Percentiles rank a stretch among this genome's conserved stretches.
These are phyloP conservation scores for Emydoidea blandingii DNA, from an alignment of 2,797 vertebrate genomes.

Conservation along the genomic window DNA sequence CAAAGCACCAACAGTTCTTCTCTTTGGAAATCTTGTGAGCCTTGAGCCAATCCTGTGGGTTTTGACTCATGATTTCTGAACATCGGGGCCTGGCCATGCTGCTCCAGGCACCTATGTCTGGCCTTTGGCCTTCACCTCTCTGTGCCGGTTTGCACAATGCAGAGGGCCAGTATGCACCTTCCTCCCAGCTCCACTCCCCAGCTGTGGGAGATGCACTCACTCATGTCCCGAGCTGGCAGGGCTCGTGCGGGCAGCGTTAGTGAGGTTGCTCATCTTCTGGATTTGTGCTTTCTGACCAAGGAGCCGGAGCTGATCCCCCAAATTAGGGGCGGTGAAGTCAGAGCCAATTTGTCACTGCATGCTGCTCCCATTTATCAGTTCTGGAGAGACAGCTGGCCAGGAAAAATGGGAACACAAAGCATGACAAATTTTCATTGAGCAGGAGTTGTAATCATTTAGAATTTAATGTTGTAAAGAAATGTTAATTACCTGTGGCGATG, in stretches of 20 bases:
- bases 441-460: slow-evolving; percentile 49
- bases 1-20: neutral
- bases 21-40: neutral
- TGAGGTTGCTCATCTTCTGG: neutral
- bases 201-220: neutral
- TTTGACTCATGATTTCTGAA: neutral
- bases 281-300: neutral
- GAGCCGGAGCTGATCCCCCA: neutral
- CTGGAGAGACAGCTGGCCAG: neutral
- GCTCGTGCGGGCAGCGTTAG: fast-evolving
- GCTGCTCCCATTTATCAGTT: neutral
- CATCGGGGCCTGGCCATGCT: neutral
- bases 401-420: neutral
- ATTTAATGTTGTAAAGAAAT: slow-evolving; percentile 54
- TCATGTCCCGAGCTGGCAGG: neutral
- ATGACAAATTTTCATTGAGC: slow-evolving; percentile 6
- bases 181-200: neutral
- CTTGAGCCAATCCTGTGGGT: neutral
- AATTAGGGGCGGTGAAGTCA: slow-evolving; percentile 31
- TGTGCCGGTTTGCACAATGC: fast-evolving
- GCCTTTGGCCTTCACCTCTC: neutral
- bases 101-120: neutral
- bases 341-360: neutral
- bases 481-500: slow-evolving; percentile 64
- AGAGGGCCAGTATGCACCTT: neutral